Base-by-base conservation (phyloP, 2,113 vertebrate genomes). In the Micronycteris hirsuta region DNA sequence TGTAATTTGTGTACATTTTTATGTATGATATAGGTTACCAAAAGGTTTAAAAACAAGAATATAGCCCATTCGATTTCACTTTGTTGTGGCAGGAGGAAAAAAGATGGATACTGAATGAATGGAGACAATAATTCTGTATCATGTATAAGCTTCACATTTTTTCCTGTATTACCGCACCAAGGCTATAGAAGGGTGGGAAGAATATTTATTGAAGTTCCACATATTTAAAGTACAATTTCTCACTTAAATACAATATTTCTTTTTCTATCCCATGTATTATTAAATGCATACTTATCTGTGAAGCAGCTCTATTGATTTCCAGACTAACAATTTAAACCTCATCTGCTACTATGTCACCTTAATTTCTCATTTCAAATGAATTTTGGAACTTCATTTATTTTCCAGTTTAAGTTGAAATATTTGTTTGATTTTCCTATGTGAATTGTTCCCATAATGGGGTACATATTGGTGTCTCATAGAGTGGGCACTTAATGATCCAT, bases 341-440 rank as follows among this genome's bases (percentile, higher is more conserved):
- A 71, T 61, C 73, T 92, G 24, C n/a, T 73, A 56, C 58, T 9
- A 52, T 70, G 28, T 47, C 28, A 78, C 41, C 70, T 80, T 85
- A 74, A 96, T 94, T 89, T 89, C 52, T 67, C 65, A 67, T 83
- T 94, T 86, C 47, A 91, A 91, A 80, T 68, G 84, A 20, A 85
- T 74, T 91, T 92, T 85, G 52, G 14, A 82, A 73, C 45, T 67
- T 54, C 16, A 61, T 63, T 83, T 78, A 86, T 77, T 89, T 96
- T 82, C 16, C 15, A 85, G 45, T 89, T 78, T 91, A 52, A 86
- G n/a, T 61, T 82, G 41, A 78, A 95, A 77, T 85, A 92, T 77
- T 95, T 87, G 13, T 56, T 91, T 78, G 24, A 91, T 63, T 90
- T 96, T 89, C 63, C 7, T 67, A 68, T 83, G 38, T 89, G 61